phyloP scores from a whole-genome alignment of 2,113 vertebrate species.

The human (Homo sapiens) region GRCh38 chr6:4693001-4693500 shows the following conservation, averaged over 20 bases:
- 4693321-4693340: background rate
- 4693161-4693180: background rate
- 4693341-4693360: background rate
- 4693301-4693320: background rate
- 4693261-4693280: background rate
- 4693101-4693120: background rate
- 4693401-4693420: background rate
- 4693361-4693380: background rate
- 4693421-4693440: background rate
- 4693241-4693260: background rate
- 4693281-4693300: background rate
- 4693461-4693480: background rate
- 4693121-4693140: background rate
- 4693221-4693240: background rate
- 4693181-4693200: background rate
- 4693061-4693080: background rate
- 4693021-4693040: background rate
- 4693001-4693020: background rate
- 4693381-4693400: background rate
- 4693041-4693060: background rate
- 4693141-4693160: background rate
- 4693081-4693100: background rate
- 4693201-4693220: background rate
- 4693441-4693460: background rate
- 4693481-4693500: too few species aligned